phyloP scores from a whole-genome alignment of 2,113 vertebrate species.

The Empidonax alnorum region DNA sequence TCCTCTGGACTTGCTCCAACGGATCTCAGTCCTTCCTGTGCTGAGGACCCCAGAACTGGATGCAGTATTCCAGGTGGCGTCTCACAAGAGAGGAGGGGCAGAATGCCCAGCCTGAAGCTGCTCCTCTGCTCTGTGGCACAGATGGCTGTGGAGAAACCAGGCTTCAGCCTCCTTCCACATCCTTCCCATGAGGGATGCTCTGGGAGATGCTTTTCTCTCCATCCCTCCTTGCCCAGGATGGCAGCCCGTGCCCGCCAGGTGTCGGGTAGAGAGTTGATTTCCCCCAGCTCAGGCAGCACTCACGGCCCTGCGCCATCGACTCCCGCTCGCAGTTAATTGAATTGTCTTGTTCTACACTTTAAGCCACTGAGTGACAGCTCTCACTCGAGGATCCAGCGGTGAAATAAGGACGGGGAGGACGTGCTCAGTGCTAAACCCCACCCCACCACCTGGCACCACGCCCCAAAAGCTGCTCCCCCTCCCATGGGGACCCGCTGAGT shows the following conservation, averaged over 20 bases:
- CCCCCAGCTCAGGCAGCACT: not conserved
- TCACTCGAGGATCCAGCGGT: not conserved
- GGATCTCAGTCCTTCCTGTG: not conserved
- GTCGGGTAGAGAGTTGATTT: not conserved
- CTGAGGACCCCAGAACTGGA: not conserved
- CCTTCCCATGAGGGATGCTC: fast-evolving
- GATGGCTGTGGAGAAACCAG: not conserved
- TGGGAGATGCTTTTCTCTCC: fast-evolving
- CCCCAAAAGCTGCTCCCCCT: not conserved
- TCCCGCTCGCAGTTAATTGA: not conserved
- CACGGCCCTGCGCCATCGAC: not conserved
- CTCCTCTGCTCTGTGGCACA: not conserved
- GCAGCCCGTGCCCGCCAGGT: not conserved
- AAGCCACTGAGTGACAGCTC: not conserved
- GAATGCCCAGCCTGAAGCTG: fast-evolving
- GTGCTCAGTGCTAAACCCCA: fast-evolving
- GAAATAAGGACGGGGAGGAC: not conserved
- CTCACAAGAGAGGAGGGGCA: not conserved
- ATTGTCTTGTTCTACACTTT: slow-evolving; percentile 36
- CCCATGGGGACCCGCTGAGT: not conserved
- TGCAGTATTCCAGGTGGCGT: not conserved
- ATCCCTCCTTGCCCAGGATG: not conserved
- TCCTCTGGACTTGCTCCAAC: not conserved
- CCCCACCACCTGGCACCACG: fast-evolving
- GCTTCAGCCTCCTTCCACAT: not conserved